Conservation (phyloP, 2,888 invertebrate species). For the Anthrax anthrax region DNA sequence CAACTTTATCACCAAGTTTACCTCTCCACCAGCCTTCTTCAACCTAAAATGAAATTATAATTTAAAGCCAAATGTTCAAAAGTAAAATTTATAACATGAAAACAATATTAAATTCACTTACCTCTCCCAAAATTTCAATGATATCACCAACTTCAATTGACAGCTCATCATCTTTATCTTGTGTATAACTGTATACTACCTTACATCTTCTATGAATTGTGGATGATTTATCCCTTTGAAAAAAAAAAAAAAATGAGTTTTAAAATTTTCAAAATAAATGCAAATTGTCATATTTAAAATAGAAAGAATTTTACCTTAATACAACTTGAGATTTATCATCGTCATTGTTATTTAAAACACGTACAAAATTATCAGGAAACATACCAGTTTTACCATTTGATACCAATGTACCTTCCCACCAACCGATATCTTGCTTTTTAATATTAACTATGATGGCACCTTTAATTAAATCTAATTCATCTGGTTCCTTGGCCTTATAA, state of each 20-base stretch:
- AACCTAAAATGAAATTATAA: constrained; percentile 28
- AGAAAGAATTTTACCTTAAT: constrained; percentile 32
- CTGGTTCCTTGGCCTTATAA: constrained; percentile 70
- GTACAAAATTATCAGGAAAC: constrained; percentile 90
- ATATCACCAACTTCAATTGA: constrained; percentile 74
- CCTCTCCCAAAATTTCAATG: constrained; percentile 80
- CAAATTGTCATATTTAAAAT: not conserved
- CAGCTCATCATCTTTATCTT: constrained; percentile 87
- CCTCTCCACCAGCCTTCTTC: constrained; percentile 95
- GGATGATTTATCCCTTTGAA: constrained; percentile 32
- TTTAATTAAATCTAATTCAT: constrained; percentile 68
- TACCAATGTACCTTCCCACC: constrained; percentile 80
- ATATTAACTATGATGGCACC: constrained; percentile 76
- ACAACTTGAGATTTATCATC: constrained; percentile 26
- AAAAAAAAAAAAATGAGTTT: constrained; percentile 17
- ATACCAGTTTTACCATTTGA: constrained; percentile 60
- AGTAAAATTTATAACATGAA: not conserved
- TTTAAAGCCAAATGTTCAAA: not conserved
- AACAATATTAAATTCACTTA: constrained; percentile 19
- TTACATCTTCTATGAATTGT: constrained; percentile 52
- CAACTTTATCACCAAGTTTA: constrained; percentile 60
- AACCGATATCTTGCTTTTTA: constrained; percentile 63
- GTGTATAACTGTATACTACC: constrained; percentile 81
- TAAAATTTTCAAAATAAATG: no score
- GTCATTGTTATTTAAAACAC: constrained; percentile 38